Percentiles rank a stretch among this genome's conserved stretches.
phyloP scores from a whole-genome alignment of 2,113 vertebrate genomes.

The Alligator sinensis region DNA sequence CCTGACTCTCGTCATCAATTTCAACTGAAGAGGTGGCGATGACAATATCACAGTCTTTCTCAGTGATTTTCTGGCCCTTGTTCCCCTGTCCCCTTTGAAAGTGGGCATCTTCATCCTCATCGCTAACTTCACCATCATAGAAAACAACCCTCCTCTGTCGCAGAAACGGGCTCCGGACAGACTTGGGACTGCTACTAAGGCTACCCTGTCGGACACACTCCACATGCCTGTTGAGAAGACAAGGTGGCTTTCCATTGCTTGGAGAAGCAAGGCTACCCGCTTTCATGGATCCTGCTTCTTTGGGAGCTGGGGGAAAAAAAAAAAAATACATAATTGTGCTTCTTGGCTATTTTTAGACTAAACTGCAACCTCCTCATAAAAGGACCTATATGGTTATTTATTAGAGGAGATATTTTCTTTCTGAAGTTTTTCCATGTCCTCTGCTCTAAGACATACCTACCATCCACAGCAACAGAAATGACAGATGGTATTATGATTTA shows the following conservation, averaged over 20 bases:
- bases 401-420: not conserved
- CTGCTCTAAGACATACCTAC: not conserved
- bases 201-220: constrained; percentile 78
- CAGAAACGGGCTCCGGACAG: constrained; percentile 86
- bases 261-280: constrained; percentile 64
- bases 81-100: constrained; percentile 56
- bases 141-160: constrained; percentile 86
- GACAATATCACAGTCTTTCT: constrained; percentile 60
- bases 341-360: not conserved
- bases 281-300: constrained; percentile 72
- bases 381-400: not conserved
- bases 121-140: constrained; percentile 83
- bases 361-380: not conserved
- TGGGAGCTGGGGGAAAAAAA: constrained; percentile 51
- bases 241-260: constrained; percentile 49
- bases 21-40: constrained; percentile 69
- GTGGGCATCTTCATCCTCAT: constrained; percentile 75
- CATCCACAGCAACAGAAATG: not conserved
- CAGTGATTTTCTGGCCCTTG: constrained; percentile 44
- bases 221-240: constrained; percentile 66
- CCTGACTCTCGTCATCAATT: constrained; percentile 64
- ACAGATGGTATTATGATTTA: not conserved
- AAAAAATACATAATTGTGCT: not conserved
- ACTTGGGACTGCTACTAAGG: constrained; percentile 81
- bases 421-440: not conserved